These are phyloP conservation scores for Gulo gulo DNA, from an alignment of 2,113 vertebrate genomes.

Conservation along the genomic window DNA sequence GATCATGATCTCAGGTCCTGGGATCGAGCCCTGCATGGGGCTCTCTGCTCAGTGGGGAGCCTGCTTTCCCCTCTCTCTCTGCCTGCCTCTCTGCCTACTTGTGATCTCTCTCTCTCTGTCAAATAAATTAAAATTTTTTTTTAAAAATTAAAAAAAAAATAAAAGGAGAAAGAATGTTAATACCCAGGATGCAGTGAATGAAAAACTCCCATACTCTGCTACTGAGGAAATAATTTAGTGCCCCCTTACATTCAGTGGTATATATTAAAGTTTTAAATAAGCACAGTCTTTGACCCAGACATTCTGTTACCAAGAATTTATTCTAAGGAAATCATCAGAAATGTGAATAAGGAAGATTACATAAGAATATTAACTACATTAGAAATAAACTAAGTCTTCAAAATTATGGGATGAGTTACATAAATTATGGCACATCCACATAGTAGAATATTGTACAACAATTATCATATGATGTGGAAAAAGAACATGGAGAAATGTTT, in stretches of 20 bases:
- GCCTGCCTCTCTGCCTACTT: no score
- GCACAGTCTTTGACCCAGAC: neutral
- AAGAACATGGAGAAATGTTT: neutral
- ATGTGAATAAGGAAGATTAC: neutral
- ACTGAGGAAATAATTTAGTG: neutral
- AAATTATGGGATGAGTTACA: neutral
- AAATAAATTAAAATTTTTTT: no score
- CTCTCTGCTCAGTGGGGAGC: no score
- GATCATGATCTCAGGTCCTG: no score
- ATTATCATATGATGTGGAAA: neutral
- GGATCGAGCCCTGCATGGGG: no score
- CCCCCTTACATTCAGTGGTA: neutral
- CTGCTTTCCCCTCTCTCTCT: no score
- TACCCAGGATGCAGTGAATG: neutral
- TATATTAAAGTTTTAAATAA: neutral
- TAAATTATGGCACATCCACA: neutral
- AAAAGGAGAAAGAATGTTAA: neutral
- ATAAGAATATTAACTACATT: neutral
- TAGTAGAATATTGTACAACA: neutral
- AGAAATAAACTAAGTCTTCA: neutral
- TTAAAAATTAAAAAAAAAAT: neutral
- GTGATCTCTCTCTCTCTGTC: no score
- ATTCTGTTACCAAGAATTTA: neutral
- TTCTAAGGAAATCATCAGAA: constrained; percentile 6
- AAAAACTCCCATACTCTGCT: neutral